Percentiles rank a stretch among this genome's conserved stretches.
These are phyloP conservation scores for Glossophaga mutica DNA, from an alignment of 2,797 vertebrate species.

Conservation along the genomic window DNA sequence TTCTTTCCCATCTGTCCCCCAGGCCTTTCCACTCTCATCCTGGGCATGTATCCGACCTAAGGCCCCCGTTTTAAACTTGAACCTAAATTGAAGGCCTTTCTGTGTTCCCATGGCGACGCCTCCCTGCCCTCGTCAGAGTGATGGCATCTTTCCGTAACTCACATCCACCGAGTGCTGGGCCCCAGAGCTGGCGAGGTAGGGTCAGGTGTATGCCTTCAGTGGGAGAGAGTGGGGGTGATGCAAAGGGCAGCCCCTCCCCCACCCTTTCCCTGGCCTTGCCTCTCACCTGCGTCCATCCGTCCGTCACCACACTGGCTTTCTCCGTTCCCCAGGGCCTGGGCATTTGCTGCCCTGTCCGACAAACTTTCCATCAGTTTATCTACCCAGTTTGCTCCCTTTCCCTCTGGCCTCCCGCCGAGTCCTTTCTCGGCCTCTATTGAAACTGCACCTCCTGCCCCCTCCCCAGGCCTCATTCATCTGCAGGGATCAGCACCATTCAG, in stretches of 20 bases:
- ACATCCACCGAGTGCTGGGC: background rate
- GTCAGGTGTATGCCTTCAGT: background rate
- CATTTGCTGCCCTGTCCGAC: background rate
- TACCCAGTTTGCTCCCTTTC: background rate
- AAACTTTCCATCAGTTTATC: background rate
- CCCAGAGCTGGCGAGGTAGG: too few relatives aligned
- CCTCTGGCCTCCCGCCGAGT: background rate
- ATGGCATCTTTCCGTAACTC: background rate
- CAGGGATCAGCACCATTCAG: background rate
- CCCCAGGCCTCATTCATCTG: background rate
- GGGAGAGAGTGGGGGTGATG: background rate
- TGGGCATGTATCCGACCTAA: too few relatives aligned
- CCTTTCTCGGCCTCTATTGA: background rate
- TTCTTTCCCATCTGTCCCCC: too few relatives aligned
- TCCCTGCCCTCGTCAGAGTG: background rate
- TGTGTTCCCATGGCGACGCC: background rate
- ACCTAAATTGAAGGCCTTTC: background rate
- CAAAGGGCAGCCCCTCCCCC: background rate
- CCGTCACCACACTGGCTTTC: background rate
- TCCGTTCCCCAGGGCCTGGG: background rate
- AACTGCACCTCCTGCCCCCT: background rate
- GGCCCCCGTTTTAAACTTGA: background rate
- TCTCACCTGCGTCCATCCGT: background rate
- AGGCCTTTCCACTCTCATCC: background rate
- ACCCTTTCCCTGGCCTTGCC: fast-evolving